phyloP scores from a whole-genome alignment of 2,797 vertebrate species.

The Eulemur coronatus region DNA sequence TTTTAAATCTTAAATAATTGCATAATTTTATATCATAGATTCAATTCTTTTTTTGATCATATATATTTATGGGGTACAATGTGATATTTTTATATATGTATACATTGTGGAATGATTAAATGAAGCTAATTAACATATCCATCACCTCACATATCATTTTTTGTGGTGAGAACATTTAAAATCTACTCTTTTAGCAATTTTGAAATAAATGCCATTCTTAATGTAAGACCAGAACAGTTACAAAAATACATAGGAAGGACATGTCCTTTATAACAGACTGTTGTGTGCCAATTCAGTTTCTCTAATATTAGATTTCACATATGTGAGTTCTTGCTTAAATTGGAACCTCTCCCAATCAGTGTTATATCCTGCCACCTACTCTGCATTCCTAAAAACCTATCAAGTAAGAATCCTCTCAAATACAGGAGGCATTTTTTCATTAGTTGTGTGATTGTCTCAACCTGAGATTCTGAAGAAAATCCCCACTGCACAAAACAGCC shows the following conservation, averaged over 20 bases:
- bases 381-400: not conserved
- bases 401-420: not conserved
- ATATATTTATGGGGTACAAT: not conserved
- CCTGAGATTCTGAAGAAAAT: conserved; percentile 2
- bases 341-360: not conserved
- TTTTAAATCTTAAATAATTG: not conserved
- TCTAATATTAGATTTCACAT: not conserved
- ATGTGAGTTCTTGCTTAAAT: not conserved
- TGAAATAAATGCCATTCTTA: not conserved
- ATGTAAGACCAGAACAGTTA: not conserved
- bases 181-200: not conserved
- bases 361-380: not conserved
- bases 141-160: not conserved
- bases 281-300: not conserved
- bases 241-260: not conserved
- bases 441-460: not conserved
- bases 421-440: not conserved
- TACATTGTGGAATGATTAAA: not conserved
- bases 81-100: not conserved
- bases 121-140: not conserved
- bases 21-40: not conserved
- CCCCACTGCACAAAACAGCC: not conserved
- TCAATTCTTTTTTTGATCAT: not conserved
- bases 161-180: not conserved
- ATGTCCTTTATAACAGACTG: not conserved